Percentiles rank a stretch among this genome's conserved stretches.
These are phyloP conservation scores for Apodemia mormo DNA, from an alignment of 2,888 invertebrate genomes.

Conservation along the genomic window DNA sequence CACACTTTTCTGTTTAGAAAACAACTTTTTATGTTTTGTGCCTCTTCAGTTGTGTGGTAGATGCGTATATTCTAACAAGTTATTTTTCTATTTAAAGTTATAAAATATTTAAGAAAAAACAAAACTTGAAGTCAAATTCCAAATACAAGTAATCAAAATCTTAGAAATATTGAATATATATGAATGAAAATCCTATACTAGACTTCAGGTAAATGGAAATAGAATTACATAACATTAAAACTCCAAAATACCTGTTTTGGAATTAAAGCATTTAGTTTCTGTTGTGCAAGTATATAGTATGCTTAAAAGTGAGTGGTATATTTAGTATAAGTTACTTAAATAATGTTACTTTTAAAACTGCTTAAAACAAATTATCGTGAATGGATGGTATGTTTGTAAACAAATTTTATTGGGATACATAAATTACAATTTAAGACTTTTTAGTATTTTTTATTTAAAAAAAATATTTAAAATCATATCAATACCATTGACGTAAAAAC, in stretches of 20 bases:
- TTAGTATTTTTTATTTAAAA: too few species aligned
- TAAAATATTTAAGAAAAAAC: too few species aligned
- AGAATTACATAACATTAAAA: slow-evolving; percentile 57
- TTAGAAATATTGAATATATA: slow-evolving; percentile 23
- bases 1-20: too few species aligned
- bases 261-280: slow-evolving; percentile 77
- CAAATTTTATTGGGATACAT: too few species aligned
- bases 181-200: slow-evolving; percentile 54
- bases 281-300: slow-evolving; percentile 61
- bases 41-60: neutral
- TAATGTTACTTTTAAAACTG: neutral
- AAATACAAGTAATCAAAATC: slow-evolving; percentile 6
- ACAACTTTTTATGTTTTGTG: too few species aligned
- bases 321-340: slow-evolving; percentile 29
- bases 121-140: too few species aligned
- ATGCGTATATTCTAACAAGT: neutral
- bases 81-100: too few species aligned
- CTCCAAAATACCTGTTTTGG: slow-evolving; percentile 79
- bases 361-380: neutral
- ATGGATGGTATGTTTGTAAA: too few species aligned
- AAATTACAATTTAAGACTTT: too few species aligned
- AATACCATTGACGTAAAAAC: too few species aligned
- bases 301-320: slow-evolving; percentile 35
- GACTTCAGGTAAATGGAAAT: slow-evolving; percentile 54
- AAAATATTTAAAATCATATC: too few species aligned